Evolutionary conservation across 2,888 invertebrate genomes (phyloP).

Genomic region (Autographa gamma): DNA sequence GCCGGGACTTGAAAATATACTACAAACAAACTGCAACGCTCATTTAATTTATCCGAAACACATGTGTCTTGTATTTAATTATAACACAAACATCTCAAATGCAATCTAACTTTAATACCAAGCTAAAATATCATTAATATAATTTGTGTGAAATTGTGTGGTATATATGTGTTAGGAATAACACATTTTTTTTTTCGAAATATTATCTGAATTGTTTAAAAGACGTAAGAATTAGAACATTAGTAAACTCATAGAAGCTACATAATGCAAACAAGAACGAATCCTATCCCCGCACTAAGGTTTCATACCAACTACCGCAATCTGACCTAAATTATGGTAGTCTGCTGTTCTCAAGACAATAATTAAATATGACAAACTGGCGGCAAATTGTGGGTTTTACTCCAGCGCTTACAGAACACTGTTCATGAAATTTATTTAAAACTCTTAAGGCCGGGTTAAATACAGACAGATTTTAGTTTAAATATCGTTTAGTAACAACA

Average conservation of each 20-base stretch:
- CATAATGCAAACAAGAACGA: conserved; percentile 32
- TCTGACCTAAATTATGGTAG: conserved; percentile 42
- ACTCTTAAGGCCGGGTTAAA: not conserved
- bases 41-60: no score
- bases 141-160: no score
- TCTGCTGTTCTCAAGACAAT: conserved; percentile 54
- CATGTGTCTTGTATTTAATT: no score
- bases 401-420: conserved; percentile 35
- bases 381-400: conserved; percentile 43
- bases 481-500: not conserved
- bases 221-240: not conserved
- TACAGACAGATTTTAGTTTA: not conserved
- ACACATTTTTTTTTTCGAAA: no score
- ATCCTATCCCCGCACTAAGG: conserved; percentile 38
- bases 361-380: conserved; percentile 57
- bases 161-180: no score
- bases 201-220: no score
- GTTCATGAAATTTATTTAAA: conserved; percentile 23
- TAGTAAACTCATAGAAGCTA: conserved; percentile 5
- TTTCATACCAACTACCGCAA: conserved; percentile 36
- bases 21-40: no score
- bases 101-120: no score
- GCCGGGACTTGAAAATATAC: no score
- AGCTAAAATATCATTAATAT: no score
- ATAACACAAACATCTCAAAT: no score